Base-by-base conservation (phyloP, 2,797 vertebrate genomes). In the Podargus strigoides region DNA sequence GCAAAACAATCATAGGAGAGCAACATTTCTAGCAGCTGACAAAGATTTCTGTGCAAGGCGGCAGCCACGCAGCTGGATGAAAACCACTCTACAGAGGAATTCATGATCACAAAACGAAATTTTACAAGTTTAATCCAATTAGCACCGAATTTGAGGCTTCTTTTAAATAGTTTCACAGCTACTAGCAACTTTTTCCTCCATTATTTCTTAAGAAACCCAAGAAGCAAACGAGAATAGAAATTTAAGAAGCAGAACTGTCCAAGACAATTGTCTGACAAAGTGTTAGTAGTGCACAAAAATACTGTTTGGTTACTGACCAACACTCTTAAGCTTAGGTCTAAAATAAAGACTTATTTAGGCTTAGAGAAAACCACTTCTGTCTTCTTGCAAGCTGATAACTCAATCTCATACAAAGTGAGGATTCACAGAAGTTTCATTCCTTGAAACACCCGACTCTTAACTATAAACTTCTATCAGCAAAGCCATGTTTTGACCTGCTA, bases 401-500 rank as follows among this genome's bases (percentile, higher is more conserved):
- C 0, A 73, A 82, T 26, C 16, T 66, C 28, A 30, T 5, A 60
- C 20, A 8, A 69, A 58, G n/a, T 19, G 9, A 62, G 70, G 72
- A 66, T 15, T 72, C 77, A 23, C 37, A 32, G 36, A 73, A 44
- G 32, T 37, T 81, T 68, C 22, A 20, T 30, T 34, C 60, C 52
- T 76, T 87, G 68, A 77, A 93, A 80, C 6, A 8, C 9, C 7
- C 67, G 76, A 23, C 34, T 60, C n/a, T 16, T 4, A 36, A 58
- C 36, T 32, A 69, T 8, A 21, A 87, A 55, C 6, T 39, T 37
- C 58, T 34, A 18, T 4, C 7, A 85, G 63, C 59, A 82, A 87
- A 85, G 32, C 91, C 94, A 49, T 91, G 89, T 87, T 93, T 64
- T 74, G 67, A 87, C 85, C 89, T 89, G 89, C 28, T 58, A 66